Base-by-base conservation (phyloP, 2,888 invertebrate species). In the Ischnura elegans region DNA sequence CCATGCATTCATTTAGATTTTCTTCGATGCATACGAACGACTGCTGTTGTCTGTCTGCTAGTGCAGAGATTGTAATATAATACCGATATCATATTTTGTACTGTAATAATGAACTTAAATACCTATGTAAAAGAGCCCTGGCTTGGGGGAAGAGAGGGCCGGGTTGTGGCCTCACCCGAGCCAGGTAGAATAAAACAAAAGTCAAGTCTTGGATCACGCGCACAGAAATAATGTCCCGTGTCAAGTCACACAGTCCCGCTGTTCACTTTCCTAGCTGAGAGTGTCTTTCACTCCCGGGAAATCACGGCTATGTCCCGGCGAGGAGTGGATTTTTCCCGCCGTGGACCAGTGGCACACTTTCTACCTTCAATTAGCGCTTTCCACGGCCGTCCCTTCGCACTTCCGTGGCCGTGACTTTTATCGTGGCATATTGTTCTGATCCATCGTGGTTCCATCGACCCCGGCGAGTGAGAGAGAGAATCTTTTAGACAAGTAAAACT, bases 341-440 rank as follows among this genome's bases (percentile, higher is more conserved):
- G 76, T 76, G 76, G 76, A 76, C 76, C 76, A 36, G 76, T 76
- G 76, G 76, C 76, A 76, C 76, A 76, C 76, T 76, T 76, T 76
- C 76, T 76, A 76, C 36, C 36, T 29, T 13, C 76, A 76, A 76
- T 76, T 76, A 76, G 76, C 76, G 36, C 76, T 76, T 76, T 76
- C 76, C 76, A 76, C 76, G 29, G 76, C 2, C n/a, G 76, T 8
- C n/a, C 16, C 61, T 5, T 25, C 25, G 61, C 61, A 61, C n/a
- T 21, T 76, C 36, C 76, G 36, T 76, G 76, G 76, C 76, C 76
- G 76, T 76, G 76, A 76, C 76, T 76, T 76, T 51, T 76, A 36
- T 76, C 76, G 36, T 29, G 36, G 36, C 76, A 76, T 76, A 76
- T 76, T 76, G 76, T 25, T 76, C 36, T 36, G 13, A 76, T 10